A percentile compares a stretch with the other conserved stretches of the same genome.
These are phyloP conservation scores for Heliothis virescens DNA, from an alignment of 1,140 invertebrate genomes.

Conservation along the genomic window DNA sequence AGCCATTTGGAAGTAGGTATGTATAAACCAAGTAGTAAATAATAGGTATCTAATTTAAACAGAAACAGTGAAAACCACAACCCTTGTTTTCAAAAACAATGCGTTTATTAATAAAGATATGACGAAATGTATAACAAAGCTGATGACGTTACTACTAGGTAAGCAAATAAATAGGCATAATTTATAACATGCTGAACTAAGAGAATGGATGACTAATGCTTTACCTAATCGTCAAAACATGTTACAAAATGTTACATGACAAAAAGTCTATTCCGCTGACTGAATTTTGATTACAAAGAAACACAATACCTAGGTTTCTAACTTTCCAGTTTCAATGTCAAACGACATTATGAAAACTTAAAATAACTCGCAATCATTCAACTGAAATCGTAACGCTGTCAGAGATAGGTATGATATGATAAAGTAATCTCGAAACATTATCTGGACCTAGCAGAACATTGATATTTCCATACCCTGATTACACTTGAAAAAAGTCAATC, in stretches of 20 bases:
- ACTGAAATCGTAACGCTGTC: background rate
- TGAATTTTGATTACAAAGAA: too few species aligned
- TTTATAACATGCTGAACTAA: background rate
- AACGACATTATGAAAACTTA: background rate
- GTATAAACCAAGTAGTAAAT: too few species aligned
- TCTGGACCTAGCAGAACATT: background rate
- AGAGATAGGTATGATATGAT: background rate
- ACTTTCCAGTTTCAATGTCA: slow-evolving; percentile 39
- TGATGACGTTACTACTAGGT: background rate
- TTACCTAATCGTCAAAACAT: background rate
- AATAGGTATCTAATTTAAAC: too few species aligned
- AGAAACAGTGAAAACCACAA: background rate
- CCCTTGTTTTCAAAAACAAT: background rate
- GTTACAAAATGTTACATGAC: background rate
- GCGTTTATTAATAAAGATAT: slow-evolving; percentile 26
- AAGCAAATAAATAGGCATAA: slow-evolving; percentile 5
- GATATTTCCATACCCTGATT: background rate
- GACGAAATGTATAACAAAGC: background rate
- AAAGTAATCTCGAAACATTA: background rate
- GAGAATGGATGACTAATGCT: background rate
- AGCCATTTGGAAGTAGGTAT: too few species aligned
- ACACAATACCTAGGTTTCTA: slow-evolving; percentile 42
- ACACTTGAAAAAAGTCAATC: background rate
- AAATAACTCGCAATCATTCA: background rate
- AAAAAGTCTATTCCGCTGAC: too few species aligned